Percentiles rank a stretch among this genome's conserved stretches.
Evolutionary conservation across 2,888 invertebrate genomes (phyloP).

Genomic region (Lasioglossum marginatum): DNA sequence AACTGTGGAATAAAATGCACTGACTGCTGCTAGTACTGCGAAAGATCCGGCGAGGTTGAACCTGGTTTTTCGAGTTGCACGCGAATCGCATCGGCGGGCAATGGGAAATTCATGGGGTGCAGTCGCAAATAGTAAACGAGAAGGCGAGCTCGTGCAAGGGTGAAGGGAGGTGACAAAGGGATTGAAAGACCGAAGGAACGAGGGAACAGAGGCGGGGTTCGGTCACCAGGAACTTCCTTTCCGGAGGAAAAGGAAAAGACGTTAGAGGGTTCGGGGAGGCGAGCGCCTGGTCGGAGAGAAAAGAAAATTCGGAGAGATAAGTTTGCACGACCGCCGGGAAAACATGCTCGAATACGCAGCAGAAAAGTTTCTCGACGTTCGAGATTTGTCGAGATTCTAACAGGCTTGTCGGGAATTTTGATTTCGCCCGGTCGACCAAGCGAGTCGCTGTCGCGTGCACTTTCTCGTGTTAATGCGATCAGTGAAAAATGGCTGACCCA

Average conservation of each 20-base stretch:
- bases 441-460: neutral
- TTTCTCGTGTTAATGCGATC: neutral
- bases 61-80: conserved; percentile 15
- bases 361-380: neutral
- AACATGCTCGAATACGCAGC: conserved; percentile 16
- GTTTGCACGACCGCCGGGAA: conserved; percentile 8
- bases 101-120: conserved; percentile 45
- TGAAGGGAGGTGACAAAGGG: conserved; percentile 7
- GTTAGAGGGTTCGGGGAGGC: neutral
- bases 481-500: neutral
- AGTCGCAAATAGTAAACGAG: conserved; percentile 27
- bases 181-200: conserved; percentile 7
- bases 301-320: conserved; percentile 38
- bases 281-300: neutral
- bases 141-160: neutral
- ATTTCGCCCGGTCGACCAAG: neutral
- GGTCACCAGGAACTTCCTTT: neutral
- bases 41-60: neutral
- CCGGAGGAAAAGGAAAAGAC: neutral
- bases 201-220: neutral
- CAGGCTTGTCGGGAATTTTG: conserved; percentile 38
- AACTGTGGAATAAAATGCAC: conserved; percentile 24
- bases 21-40: neutral
- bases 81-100: conserved; percentile 30
- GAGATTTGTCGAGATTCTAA: neutral